Evolutionary conservation across 2,888 invertebrate species (phyloP), one percentile per base, ranked within the genome.

Genomic region (Incurvaria masculella): DNA sequence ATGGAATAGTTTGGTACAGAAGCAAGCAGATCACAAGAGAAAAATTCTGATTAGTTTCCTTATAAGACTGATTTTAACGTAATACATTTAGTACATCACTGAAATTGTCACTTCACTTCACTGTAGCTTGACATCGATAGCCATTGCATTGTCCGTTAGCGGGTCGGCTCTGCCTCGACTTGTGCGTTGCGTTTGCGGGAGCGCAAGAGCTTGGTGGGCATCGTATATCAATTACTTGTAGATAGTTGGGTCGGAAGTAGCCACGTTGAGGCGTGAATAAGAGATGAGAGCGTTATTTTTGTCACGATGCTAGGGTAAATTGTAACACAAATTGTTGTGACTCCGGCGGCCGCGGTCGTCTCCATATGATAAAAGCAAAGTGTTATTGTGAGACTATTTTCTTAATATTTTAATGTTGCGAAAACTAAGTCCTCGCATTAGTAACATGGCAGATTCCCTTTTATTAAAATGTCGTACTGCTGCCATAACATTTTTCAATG

Each of bases 271-370:
- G 64, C 55, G 67, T 64, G 63, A 59, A 58, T 56, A 61, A 68
- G 69, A 72, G 68, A 33, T 4, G 33, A 66, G 62, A 72, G 64
- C n/a, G 71, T 67, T 78, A 78, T 76, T 78, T 78, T 78, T 78
- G 70, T 69, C 74, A 76, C 69, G 65, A 65, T 61, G 62, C 64
- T 69, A 68, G 62, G 63, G 66, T 63, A 62, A 33, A 55, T 57
- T 56, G 57, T 55, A 57, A 63, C 63, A 56, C 55, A 55, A 55
- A 62, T n/a, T 61, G 68, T 70, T 71, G 65, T 65, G 68, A 61
- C 60, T 61, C 69, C 74, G 76, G 75, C 72, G 75, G 74, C 72
- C 72, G 63, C 57, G 58, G 62, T 59, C 56, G 64, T 59, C 52
- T 51, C 52, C 16, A 17, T 16, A 19, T 44, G 40, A 26, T 45